Conservation (phyloP, 2,797 vertebrate species). For the Rhinoraja longicauda region DNA sequence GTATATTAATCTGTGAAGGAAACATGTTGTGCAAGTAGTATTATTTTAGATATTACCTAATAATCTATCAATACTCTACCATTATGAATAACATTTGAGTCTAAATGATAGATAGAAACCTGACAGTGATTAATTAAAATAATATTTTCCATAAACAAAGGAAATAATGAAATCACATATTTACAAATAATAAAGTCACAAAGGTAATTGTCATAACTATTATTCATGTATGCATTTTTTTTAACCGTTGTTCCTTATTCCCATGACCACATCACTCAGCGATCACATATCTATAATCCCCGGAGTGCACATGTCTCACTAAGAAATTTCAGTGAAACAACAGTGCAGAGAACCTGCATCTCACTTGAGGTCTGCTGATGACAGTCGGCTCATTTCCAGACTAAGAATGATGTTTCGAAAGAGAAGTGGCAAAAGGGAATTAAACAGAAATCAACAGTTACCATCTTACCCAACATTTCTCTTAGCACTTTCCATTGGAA, state of each 20-base stretch:
- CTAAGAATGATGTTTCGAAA: background rate
- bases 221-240: background rate
- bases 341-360: background rate
- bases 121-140: background rate
- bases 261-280: background rate
- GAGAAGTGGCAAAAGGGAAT: background rate
- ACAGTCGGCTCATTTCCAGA: background rate
- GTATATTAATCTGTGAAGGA: too few relatives aligned
- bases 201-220: background rate
- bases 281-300: background rate
- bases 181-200: background rate
- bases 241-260: conserved; percentile 3
- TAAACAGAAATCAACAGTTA: background rate
- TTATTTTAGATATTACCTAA: too few relatives aligned
- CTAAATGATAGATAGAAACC: too few relatives aligned
- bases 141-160: background rate
- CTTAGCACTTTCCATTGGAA: background rate
- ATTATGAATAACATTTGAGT: too few relatives aligned
- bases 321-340: background rate
- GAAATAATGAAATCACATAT: background rate
- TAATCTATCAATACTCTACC: too few relatives aligned
- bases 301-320: background rate
- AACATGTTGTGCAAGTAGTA: too few relatives aligned
- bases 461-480: background rate
- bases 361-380: background rate